These are phyloP conservation scores for Netelia melanura DNA, from an alignment of 2,888 invertebrate genomes.

Conservation along the genomic window DNA sequence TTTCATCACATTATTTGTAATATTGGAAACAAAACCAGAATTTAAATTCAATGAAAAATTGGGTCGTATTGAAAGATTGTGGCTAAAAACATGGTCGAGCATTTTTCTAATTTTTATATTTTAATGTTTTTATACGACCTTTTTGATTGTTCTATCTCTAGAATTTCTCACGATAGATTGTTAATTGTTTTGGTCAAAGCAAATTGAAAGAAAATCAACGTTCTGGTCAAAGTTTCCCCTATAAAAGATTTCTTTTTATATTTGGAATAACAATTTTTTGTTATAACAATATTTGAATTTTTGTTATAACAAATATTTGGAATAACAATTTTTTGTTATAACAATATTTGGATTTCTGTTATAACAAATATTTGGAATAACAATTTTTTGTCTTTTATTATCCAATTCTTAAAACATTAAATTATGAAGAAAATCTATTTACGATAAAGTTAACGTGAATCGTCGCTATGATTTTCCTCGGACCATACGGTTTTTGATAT, in stretches of 20 bases:
- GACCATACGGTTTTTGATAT: constrained; percentile 30
- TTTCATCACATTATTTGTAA: no score
- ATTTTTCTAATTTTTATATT: no score
- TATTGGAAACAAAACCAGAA: no score
- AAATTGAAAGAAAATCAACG: background rate
- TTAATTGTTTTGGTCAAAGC: background rate
- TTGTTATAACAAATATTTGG: no score
- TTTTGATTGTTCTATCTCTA: constrained; percentile 15
- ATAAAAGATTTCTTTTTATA: background rate
- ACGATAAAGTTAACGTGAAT: background rate
- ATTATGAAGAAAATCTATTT: background rate
- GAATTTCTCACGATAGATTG: no score
- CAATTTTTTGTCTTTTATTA: background rate
- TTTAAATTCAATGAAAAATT: no score
- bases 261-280: background rate
- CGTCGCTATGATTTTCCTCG: background rate
- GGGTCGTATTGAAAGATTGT: no score
- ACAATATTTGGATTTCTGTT: no score
- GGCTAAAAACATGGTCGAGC: no score
- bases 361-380: no score
- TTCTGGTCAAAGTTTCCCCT: background rate
- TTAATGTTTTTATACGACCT: background rate
- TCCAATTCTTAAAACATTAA: background rate
- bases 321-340: no score
- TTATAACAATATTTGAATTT: no score